Base-by-base conservation (phyloP, 2,888 invertebrate genomes). In the Phyllotreta cruciferae region DNA sequence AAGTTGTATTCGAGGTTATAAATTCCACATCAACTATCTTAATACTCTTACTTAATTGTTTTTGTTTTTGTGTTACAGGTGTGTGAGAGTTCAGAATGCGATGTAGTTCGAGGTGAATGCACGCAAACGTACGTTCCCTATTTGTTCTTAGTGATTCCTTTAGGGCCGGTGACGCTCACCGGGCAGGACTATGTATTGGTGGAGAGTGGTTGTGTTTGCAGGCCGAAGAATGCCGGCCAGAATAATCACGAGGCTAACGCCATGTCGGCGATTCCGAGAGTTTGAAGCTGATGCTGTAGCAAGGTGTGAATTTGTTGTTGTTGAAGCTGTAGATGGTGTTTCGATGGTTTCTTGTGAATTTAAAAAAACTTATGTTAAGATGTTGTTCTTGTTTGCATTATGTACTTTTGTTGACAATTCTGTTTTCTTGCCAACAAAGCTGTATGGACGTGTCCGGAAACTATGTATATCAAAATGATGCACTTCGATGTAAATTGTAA, bases 121-220 rank as follows among this genome's bases (percentile, higher is more conserved):
- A 93, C 94, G 63, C 95, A 95, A 81, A 95, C 95, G 0, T 93
- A 92, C 81, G 92, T 95, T 71, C 95, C 95, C 8, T 95, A 95
- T 79, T 81, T 96, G 71, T 96, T 96, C 82, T 85, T 95, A 80
- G 95, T 95, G 62, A 90, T 95, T 64, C 95, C 95, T 0, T 80
- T 95, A 60, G 94, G 95, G 5, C 94, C 94, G 9, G 94, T 94
- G 11, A 94, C 94, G 8, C 83, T 94, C 11, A 94, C 94, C 3
- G 94, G 95, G 4, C 95, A 95, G 80, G 95, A 95, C 82, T 96
- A 96, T 82, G 94, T 96, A n/a, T 84, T 96, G 54, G 94, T 96
- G 34, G 95, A 96, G 80, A 94, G 93, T 74, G 95, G 95, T n/a
- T 96, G 95, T 79, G 93, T 94, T 35, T 96, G 95, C 80, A 85